These are phyloP conservation scores for Lordiphosa andalusiaca DNA, from an alignment of 2,888 invertebrate species.

Conservation along the genomic window DNA sequence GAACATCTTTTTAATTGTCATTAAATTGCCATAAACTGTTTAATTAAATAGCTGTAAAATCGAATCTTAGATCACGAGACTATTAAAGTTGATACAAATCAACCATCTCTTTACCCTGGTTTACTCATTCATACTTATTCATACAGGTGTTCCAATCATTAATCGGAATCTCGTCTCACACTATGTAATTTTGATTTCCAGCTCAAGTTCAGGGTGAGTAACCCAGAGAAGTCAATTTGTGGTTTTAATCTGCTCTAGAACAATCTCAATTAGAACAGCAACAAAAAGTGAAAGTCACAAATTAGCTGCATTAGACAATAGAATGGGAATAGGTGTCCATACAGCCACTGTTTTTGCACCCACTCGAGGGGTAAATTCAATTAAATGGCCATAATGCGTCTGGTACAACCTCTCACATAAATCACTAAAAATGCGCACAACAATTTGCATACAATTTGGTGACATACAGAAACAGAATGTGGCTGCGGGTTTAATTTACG, in stretches of 20 bases:
- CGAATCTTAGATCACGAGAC: too few species aligned
- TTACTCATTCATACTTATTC: constrained; percentile 19
- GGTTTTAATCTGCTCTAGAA: constrained; percentile 35
- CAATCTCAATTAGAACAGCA: constrained; percentile 36
- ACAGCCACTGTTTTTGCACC: constrained; percentile 5
- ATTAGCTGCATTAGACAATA: constrained; percentile 19
- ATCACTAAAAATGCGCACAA: constrained; percentile 48
- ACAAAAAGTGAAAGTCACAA: constrained; percentile 63
- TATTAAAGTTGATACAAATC: too few species aligned
- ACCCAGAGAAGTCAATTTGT: constrained; percentile 39
- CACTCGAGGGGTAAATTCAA: constrained; percentile 34
- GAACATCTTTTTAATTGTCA: too few species aligned
- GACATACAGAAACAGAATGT: constrained; percentile 45
- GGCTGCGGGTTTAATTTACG: constrained; percentile 54
- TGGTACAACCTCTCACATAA: constrained; percentile 43
- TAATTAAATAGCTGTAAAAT: too few species aligned
- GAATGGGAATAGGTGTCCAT: not conserved
- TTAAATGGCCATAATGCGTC: constrained; percentile 36
- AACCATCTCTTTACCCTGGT: constrained; percentile 14
- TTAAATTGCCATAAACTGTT: too few species aligned
- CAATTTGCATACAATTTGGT: constrained; percentile 68
- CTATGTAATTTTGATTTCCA: constrained; percentile 31
- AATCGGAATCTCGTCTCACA: constrained; percentile 3
- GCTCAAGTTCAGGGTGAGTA: constrained; percentile 70
- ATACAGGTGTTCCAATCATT: constrained; percentile 47